phyloP scores from a whole-genome alignment of 2,888 invertebrate species.

The Acanthopleura granulata region DNA sequence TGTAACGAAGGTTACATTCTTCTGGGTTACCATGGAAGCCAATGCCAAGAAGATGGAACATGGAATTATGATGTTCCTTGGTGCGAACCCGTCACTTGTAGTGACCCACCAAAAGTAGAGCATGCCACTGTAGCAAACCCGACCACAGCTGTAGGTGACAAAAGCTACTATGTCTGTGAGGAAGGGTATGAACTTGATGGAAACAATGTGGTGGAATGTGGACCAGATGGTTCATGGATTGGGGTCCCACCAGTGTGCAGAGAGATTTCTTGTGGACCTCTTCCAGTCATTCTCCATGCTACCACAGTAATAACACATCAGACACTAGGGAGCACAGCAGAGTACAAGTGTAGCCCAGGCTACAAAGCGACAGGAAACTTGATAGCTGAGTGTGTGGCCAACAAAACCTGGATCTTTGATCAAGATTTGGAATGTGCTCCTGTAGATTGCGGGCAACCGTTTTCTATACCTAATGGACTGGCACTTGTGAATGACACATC shows the following conservation, averaged over 20 bases:
- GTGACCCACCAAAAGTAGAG: slow-evolving; percentile 55
- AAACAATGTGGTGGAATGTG: slow-evolving; percentile 20
- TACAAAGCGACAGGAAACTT: slow-evolving; percentile 46
- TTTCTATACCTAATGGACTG: not conserved
- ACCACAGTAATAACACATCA: not conserved
- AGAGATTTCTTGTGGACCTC: slow-evolving; percentile 37
- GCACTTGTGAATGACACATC: slow-evolving; percentile 21
- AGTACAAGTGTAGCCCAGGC: slow-evolving; percentile 42
- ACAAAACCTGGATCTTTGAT: slow-evolving; percentile 8
- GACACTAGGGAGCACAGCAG: slow-evolving; percentile 22
- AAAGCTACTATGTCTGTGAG: slow-evolving; percentile 40
- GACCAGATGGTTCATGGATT: slow-evolving; percentile 21
- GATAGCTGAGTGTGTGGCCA: slow-evolving; percentile 26
- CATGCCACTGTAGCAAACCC: slow-evolving; percentile 37
- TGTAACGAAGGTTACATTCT: slow-evolving; percentile 38
- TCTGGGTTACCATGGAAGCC: slow-evolving; percentile 40
- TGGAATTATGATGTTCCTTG: slow-evolving; percentile 57
- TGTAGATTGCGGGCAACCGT: slow-evolving; percentile 49
- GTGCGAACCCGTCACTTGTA: slow-evolving; percentile 69
- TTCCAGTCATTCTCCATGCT: slow-evolving; percentile 22
- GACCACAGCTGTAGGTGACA: slow-evolving; percentile 21
- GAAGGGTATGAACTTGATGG: slow-evolving; percentile 41
- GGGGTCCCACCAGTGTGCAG: slow-evolving; percentile 30
- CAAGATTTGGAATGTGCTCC: slow-evolving; percentile 38
- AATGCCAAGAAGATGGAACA: slow-evolving; percentile 54